phyloP scores from a whole-genome alignment of 1,140 invertebrate species.

The Bursaphelenchus mucronatus region DNA sequence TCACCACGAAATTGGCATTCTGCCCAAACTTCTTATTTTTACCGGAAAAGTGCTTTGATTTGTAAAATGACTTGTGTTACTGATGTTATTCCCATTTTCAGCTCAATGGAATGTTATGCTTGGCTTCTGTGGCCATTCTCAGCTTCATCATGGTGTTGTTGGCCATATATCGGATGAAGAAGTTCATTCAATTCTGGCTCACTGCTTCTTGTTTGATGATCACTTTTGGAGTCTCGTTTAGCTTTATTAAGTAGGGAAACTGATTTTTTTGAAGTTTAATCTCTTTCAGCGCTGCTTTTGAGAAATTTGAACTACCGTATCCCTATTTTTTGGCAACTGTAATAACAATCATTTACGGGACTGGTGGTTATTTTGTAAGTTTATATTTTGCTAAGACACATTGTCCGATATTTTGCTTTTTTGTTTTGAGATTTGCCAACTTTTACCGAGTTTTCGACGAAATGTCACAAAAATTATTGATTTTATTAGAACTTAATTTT shows the following conservation, averaged over 20 bases:
- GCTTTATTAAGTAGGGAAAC: constrained; percentile 27
- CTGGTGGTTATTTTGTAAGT: constrained; percentile 37
- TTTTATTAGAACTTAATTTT: not conserved
- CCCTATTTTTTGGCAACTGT: constrained; percentile 4
- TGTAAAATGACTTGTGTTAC: no score
- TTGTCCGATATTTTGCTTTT: constrained; percentile 4
- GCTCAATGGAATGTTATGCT: constrained; percentile 47
- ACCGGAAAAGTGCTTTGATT: not conserved
- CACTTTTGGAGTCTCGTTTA: constrained; percentile 38
- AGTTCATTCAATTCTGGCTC: constrained; percentile 41
- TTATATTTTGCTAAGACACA: not conserved
- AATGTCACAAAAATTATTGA: no score
- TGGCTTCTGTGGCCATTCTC: constrained; percentile 29
- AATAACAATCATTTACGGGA: constrained; percentile 31
- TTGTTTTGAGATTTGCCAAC: not conserved
- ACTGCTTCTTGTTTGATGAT: constrained; percentile 40
- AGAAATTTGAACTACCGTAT: not conserved
- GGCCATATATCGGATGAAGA: constrained; percentile 41
- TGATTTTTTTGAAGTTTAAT: not conserved
- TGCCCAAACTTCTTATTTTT: no score
- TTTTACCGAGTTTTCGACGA: no score
- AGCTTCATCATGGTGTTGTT: constrained; percentile 51
- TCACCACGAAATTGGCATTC: no score
- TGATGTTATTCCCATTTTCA: constrained; percentile 18
- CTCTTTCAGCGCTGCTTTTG: not conserved